phyloP scores from a whole-genome alignment of 2,113 vertebrate genomes.

The Pimephales promelas region DNA sequence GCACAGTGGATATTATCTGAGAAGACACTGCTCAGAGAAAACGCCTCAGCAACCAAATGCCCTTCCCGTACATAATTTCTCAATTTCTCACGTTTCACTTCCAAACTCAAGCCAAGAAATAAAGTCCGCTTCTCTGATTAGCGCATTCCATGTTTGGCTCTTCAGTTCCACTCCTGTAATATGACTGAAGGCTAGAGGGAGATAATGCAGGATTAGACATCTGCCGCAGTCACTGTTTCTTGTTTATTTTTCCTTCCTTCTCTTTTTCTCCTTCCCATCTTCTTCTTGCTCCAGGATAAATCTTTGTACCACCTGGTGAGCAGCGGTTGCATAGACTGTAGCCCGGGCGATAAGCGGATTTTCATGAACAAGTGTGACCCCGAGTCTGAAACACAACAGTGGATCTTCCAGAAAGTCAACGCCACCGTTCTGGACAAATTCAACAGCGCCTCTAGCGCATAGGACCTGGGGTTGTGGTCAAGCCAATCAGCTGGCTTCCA shows the following conservation, averaged over 20 bases:
- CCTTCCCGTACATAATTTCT: background rate
- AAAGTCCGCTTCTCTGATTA: slow-evolving; percentile 45
- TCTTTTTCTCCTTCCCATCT: slow-evolving; percentile 8
- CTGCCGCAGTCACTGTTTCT: slow-evolving; percentile 19
- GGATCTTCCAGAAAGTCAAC: slow-evolving; percentile 89
- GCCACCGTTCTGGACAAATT: slow-evolving; percentile 86
- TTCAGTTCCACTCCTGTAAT: slow-evolving; percentile 38
- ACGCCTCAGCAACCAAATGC: background rate
- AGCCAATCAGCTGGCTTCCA: slow-evolving; percentile 48
- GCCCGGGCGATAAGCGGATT: slow-evolving; percentile 87
- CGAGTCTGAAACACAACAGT: slow-evolving; percentile 86
- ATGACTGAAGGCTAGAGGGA: slow-evolving; percentile 30
- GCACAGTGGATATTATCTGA: background rate
- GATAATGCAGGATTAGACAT: slow-evolving; percentile 53
- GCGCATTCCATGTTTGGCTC: background rate
- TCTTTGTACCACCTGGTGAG: slow-evolving; percentile 87
- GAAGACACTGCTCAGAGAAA: background rate
- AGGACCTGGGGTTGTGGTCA: slow-evolving; percentile 44
- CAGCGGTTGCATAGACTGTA: slow-evolving; percentile 88
- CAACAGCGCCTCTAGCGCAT: slow-evolving; percentile 68
- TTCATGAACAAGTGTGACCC: slow-evolving; percentile 92
- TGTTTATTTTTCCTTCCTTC: slow-evolving; percentile 19
- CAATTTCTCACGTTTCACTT: slow-evolving; percentile 33
- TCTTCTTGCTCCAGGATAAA: slow-evolving; percentile 78
- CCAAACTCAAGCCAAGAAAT: slow-evolving; percentile 34